Evolutionary conservation across 2,113 vertebrate genomes (phyloP).

Genomic region (Crotalus helleri): DNA sequence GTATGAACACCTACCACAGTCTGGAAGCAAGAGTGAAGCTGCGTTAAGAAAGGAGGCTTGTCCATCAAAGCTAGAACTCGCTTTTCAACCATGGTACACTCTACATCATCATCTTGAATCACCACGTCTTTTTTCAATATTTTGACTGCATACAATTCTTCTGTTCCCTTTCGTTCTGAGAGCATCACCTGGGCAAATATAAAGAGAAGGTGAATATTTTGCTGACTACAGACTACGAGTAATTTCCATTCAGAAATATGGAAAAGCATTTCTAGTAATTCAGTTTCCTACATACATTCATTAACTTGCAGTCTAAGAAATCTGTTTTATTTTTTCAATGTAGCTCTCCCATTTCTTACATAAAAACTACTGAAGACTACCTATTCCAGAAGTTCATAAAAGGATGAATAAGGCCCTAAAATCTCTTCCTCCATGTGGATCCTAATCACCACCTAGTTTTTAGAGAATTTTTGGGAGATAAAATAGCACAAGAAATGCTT

Average conservation of each 20-base stretch:
- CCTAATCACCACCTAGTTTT: background rate
- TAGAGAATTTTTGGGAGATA: background rate
- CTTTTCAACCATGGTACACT: constrained; percentile 98
- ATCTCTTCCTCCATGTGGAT: background rate
- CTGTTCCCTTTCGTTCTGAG: constrained; percentile 89
- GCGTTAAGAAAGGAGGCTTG: constrained; percentile 92
- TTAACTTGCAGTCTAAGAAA: background rate
- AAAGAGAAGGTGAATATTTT: background rate
- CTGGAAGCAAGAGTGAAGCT: constrained; percentile 97
- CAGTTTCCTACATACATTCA: background rate
- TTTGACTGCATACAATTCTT: constrained; percentile 94
- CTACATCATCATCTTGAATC: constrained; percentile 97
- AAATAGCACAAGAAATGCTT: background rate
- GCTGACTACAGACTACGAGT: background rate
- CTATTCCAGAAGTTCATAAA: background rate
- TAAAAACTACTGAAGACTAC: background rate
- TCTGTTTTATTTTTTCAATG: background rate
- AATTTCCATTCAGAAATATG: background rate
- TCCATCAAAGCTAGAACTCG: constrained; percentile 89
- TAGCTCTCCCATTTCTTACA: background rate
- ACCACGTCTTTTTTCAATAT: constrained; percentile 99
- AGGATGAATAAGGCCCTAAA: background rate
- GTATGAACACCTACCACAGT: constrained; percentile 80
- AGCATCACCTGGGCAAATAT: constrained; percentile 85
- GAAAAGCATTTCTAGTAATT: background rate